Base-by-base conservation (phyloP, 1,140 invertebrate species). In the Paraescarpia echinospica region DNA sequence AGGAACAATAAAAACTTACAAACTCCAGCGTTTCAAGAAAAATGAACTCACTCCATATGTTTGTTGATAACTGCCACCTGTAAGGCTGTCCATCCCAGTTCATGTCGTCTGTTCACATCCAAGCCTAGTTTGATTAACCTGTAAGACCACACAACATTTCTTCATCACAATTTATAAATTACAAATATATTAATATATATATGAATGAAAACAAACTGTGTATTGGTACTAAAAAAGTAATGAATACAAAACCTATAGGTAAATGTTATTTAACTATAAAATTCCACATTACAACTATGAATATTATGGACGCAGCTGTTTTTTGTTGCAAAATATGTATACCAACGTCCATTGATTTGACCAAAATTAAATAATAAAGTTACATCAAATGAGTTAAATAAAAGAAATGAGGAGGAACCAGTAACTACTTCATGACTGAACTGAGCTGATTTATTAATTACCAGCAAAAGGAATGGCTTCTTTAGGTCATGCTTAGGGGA, bases 41-140 rank as follows among this genome's bases (percentile, higher is more conserved):
- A n/a, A n/a, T 88, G 51, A 1, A 89, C 48, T n/a, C 33, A 93
- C 89, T 92, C 95, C 89, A 93, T 94, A 59, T 94, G 94, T 92
- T 94, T 94, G 31, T 92, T 93, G 18, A 93, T 94, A 27, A 94
- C 94, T 18, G 94, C 94, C 33, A 94, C 91, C 6, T 94, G 92
- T 94, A 95, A 77, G 93, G 93, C 77, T 94, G 92, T 8, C 95
- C 95, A 90, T 94, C 95, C 89, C 94, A 94, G 34, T 94, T 93
- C 1, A 94, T 90, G 92, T 94, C 94, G 91, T 94, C 94, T 31
- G 94, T 93, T 92, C 94, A 94, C 89, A 94, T 91, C 93, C 48
- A 31, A 94, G 89, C 94, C 94, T 94, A 90, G 94, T 93, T 22
- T 93, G 90, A 59, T 94, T 92, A 93, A 94, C 93, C 94, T 94